Evolutionary conservation across 2,888 invertebrate genomes (phyloP), one percentile per base, ranked within the genome.

Genomic region (Eumerus sabulonum): DNA sequence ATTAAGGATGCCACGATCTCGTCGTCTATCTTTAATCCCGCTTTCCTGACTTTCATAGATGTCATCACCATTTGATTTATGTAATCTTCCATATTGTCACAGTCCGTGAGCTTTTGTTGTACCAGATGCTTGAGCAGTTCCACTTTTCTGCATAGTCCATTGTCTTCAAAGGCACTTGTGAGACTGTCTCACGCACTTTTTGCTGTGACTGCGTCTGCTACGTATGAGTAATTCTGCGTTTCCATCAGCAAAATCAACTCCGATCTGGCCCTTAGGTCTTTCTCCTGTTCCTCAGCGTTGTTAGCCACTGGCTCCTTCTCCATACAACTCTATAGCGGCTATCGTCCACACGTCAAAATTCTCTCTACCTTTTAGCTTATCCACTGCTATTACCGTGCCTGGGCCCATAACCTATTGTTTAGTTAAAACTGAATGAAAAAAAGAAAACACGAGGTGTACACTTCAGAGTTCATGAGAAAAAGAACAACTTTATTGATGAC

Each of bases 281-380:
- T 38, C 9, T 72, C 19, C 9, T 35, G 14, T 19, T 5, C 35
- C 9, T 12, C 51, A 1, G 9, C 1, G 18, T 13, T 16, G 0
- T 27, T 19, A n/a, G 5, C 19, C 11, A 12, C 48, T 48, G 42
- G 35, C 27, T 18, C 62, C 5, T 7, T 13, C 13, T 68, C 50
- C 7, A 74, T 50, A 17, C 45, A 51, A 11, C 66, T 44, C 67
- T 71, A 81, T 35, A 77, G 56, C 9, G 9, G 70, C 59, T 16
- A 86, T 88, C 85, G 81, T 87, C 87, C 84, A 86, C 50, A 40
- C 59, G 45, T 82, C 76, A 36, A 73, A 74, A 50, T 82, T 83
- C 42, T 83, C 81, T 18, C 82, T 81, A 0, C 74, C 82, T 19
- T 54, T 53, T 14, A 81, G 36, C 13, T 62, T 56, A 44, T 68